Evolutionary conservation across 2,888 invertebrate genomes (phyloP), one percentile per base, ranked within the genome.

Genomic region (Meandrusa payeni): DNA sequence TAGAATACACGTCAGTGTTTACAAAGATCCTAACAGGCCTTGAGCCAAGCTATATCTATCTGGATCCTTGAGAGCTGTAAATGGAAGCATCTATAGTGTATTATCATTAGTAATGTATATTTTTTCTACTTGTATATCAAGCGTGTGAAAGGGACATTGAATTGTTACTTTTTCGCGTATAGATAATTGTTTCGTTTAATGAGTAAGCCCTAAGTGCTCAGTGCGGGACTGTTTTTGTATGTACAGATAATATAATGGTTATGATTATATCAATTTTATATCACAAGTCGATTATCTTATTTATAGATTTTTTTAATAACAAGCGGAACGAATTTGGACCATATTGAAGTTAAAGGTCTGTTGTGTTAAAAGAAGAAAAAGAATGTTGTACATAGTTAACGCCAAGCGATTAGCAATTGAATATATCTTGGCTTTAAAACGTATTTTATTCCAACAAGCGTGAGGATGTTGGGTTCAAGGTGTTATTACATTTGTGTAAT

Each of bases 71-170:
- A 13, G 32, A 13, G 19, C 13, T 37, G 13, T 32, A 9, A 7
- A 11, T 5, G 13, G 7, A 22, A 20, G 15, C 39, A 12, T 41
- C 50, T 51, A 51, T 62, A 63, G 67, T 73, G 70, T 71, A 62
- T 67, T 69, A 55, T 60, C 66, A 64, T 67, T 69, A 69, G 75
- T 76, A 75, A 66, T 86, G 85, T 86, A 86, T 80, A 85, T 85
- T 83, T 85, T 83, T 83, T 80, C 72, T 80, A 83, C 78, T 78
- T 80, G 76, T 79, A 81, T 78, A 85, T 76, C 71, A 61, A n/a
- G 70, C 66, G 76, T 65, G 64, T 59, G 56, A 60, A 59, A 61
- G 13, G 62, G 68, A 72, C 65, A 56, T 55, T 62, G 60, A 56
- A 64, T 59, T 54, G 67, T 73, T 70, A 66, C 62, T 69, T 69